Conservation (phyloP, 2,888 invertebrate genomes). For the Drosophila birchii region DNA sequence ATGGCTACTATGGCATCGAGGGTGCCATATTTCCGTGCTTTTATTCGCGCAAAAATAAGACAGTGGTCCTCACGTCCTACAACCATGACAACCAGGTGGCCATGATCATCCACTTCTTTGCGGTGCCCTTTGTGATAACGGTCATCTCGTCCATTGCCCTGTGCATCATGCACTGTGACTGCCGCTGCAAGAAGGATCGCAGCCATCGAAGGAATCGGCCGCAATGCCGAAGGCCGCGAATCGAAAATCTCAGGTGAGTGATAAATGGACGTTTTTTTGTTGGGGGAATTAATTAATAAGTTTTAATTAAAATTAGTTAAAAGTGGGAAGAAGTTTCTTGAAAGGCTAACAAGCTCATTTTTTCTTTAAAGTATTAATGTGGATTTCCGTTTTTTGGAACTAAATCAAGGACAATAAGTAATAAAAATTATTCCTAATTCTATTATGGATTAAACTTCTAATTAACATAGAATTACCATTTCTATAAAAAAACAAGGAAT, state of each 20-base stretch:
- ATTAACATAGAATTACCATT: neutral
- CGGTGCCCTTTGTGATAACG: conserved; percentile 93
- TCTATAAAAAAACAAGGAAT: neutral
- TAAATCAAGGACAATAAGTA: neutral
- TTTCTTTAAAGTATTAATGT: too few relatives aligned
- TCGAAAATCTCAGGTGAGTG: conserved; percentile 86
- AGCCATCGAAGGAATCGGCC: conserved; percentile 87
- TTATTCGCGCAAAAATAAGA: conserved; percentile 93
- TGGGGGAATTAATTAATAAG: neutral
- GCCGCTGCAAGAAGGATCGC: conserved; percentile 89
- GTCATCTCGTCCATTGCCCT: conserved; percentile 93
- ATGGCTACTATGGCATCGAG: conserved; percentile 90
- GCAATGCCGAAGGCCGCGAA: conserved; percentile 87
- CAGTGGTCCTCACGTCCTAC: conserved; percentile 93
- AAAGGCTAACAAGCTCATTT: neutral
- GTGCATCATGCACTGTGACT: conserved; percentile 95
- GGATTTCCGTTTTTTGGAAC: neutral
- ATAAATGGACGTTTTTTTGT: too few relatives aligned
- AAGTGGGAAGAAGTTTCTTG: neutral
- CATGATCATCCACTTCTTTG: conserved; percentile 93
- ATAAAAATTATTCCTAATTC: neutral
- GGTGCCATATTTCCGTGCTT: conserved; percentile 93
- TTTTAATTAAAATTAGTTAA: neutral
- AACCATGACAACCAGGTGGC: conserved; percentile 93
- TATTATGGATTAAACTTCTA: too few relatives aligned